phyloP scores from a whole-genome alignment of 2,797 vertebrate genomes.

The Melanotaenia pygmaea region DNA sequence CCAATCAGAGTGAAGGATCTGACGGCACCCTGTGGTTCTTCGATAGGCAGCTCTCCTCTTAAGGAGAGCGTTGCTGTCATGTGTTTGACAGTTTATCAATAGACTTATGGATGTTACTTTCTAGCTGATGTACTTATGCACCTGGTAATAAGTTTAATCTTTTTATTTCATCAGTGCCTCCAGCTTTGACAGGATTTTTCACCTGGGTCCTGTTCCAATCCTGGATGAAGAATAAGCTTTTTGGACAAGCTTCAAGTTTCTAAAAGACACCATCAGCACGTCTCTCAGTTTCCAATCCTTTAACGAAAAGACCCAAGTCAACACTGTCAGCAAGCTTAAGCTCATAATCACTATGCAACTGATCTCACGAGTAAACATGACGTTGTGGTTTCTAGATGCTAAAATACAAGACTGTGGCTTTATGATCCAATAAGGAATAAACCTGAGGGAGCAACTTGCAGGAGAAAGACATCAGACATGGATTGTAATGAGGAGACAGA shows the following conservation, averaged over 20 bases:
- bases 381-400: slow-evolving; percentile 34
- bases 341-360: slow-evolving; percentile 29
- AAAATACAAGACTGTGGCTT: slow-evolving; percentile 39
- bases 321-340: slow-evolving; percentile 18
- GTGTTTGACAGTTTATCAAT: slow-evolving; percentile 37
- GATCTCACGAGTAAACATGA: slow-evolving; percentile 22
- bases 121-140: background rate
- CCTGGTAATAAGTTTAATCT: slow-evolving; percentile 8
- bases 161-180: background rate
- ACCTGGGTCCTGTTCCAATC: background rate
- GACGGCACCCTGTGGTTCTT: slow-evolving; percentile 56
- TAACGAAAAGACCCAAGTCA: slow-evolving; percentile 12
- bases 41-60: slow-evolving; percentile 46
- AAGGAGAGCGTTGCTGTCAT: slow-evolving; percentile 43
- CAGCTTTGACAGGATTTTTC: background rate
- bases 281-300: background rate
- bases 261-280: background rate
- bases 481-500: slow-evolving; percentile 38
- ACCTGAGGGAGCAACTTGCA: slow-evolving; percentile 42
- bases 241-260: background rate
- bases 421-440: slow-evolving; percentile 38
- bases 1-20: slow-evolving; percentile 48
- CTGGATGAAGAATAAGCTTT: background rate
- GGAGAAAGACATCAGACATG: slow-evolving; percentile 69
- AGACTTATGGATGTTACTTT: slow-evolving; percentile 29